Base-by-base conservation (phyloP, 2,888 invertebrate genomes). In the Lutraria lutraria region DNA sequence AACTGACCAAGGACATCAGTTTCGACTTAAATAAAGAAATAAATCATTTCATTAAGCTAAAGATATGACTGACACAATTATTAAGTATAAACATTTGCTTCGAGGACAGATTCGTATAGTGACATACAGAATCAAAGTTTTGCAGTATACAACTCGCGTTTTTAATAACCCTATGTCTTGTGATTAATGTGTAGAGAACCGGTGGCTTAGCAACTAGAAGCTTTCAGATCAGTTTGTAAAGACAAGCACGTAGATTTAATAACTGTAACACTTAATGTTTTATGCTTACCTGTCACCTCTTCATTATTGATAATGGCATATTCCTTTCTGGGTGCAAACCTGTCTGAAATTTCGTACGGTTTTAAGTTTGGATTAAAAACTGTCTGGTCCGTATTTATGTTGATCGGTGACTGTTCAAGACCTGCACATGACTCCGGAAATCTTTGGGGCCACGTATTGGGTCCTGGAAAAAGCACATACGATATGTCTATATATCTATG, bases 11-110 rank as follows among this genome's bases (percentile, higher is more conserved):
- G 21, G 0, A 76, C 29, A 54, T 84, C 29, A 10, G 76, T 52
- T 54, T 76, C 31, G 8, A 84, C 84, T 84, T 13, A 54, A 84
- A 68, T 68, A 25, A 19, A 25, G 10, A 21, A n/a, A 63, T 19
- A 63, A 63, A 43, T 43, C 43, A 43, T 8, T 43, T 43, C 43
- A 43, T 43, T 8, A 4, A 43, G 4, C 2, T 43, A 4, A 8
- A 43, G 43, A 43, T 4, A 43, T 43, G 8, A 8, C 4, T 8
- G 43, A 43, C 43, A 43, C 43, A 43, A 43, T 43, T 43, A 43
- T 2, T 43, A 43, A 4, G 43, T 43, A 43, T 43, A 43, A 43
- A 43, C 43, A 43, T 43, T 8, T 43, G 43, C 8, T 43, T 43
- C 2, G 43, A 43, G 8, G 43, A 43, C 8, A 43, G 43, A 8